Conservation (phyloP, 2,797 vertebrate species). For the Lagodon rhomboides region DNA sequence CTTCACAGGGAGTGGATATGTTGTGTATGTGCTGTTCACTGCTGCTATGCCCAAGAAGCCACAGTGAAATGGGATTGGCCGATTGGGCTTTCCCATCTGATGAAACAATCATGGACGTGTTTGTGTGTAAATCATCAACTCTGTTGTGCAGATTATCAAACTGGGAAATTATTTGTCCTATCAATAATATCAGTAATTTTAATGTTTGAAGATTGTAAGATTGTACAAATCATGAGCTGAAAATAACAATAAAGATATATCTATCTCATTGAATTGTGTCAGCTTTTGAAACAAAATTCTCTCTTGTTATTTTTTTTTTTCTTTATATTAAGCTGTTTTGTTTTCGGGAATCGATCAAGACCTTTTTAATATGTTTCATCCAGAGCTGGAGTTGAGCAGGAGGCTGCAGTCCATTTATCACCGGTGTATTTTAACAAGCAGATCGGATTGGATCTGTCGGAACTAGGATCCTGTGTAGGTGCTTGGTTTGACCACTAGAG, state of each 20-base stretch:
- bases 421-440: neutral
- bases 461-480: neutral
- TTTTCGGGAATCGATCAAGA: neutral
- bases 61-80: slow-evolving; percentile 64
- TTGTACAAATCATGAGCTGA: slow-evolving; percentile 72
- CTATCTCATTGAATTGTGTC: slow-evolving; percentile 8
- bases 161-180: slow-evolving; percentile 74
- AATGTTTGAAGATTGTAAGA: slow-evolving; percentile 82
- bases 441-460: neutral
- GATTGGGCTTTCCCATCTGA: neutral
- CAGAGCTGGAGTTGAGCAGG: neutral
- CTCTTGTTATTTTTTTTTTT: slow-evolving; percentile 2
- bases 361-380: neutral
- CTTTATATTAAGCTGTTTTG: neutral
- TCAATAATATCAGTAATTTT: slow-evolving; percentile 66
- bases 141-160: slow-evolving; percentile 55
- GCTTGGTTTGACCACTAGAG: slow-evolving; percentile 41
- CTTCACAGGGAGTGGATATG: slow-evolving; percentile 82
- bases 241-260: slow-evolving; percentile 81
- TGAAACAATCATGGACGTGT: neutral
- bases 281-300: neutral
- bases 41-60: slow-evolving; percentile 87
- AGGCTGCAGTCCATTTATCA: neutral
- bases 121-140: slow-evolving; percentile 18
- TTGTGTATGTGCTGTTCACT: slow-evolving; percentile 77